Base-by-base conservation (phyloP, 1,140 invertebrate species). In the Homarus americanus region DNA sequence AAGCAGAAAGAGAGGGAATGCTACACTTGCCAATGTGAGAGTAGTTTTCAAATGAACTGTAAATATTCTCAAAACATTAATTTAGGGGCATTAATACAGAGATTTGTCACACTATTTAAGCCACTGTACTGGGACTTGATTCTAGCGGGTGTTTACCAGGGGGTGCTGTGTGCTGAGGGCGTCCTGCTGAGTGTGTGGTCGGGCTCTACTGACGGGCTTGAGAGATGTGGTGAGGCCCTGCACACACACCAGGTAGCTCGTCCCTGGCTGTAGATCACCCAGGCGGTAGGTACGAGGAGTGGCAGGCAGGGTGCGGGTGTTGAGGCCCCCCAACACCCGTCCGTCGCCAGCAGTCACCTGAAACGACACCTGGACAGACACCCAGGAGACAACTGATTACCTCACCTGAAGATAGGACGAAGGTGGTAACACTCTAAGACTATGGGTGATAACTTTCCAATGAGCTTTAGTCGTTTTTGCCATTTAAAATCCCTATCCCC, bases 201-300 rank as follows among this genome's bases (percentile, higher is more conserved):
- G 80, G 66, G 93, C 93, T 34, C 92, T 87, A 80, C 92, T 93
- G 58, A 87, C 93, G 28, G 93, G 83, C 32, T 92, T 91, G 28
- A 93, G 80, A 95, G 96, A 96, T 94, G 96, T 96, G 83, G 97
- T 97, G 40, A 97, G 94, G 3, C 97, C 97, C 87, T 97, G 95
- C 34, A 98, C 97, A 94, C 97, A 98, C 92, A 98, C 96, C 82
- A 96, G 95, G 94, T 98, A 98, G 83, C 96, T 95, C 0, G 97
- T 97, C 93, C 96, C 97, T 0, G 97, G 96, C 82, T 95, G 95
- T 80, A 98, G 95, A 93, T 96, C 96, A 36, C 95, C 95, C 72
- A 98, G 94, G 94, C 96, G 96, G 49, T 96, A 96, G 1, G 96
- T 96, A 92, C 97, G 95, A 1, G 96, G 91, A 2, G 87, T 84